Evolutionary conservation across 2,888 invertebrate genomes (phyloP).

Genomic region (Ecliptopera silaceata): DNA sequence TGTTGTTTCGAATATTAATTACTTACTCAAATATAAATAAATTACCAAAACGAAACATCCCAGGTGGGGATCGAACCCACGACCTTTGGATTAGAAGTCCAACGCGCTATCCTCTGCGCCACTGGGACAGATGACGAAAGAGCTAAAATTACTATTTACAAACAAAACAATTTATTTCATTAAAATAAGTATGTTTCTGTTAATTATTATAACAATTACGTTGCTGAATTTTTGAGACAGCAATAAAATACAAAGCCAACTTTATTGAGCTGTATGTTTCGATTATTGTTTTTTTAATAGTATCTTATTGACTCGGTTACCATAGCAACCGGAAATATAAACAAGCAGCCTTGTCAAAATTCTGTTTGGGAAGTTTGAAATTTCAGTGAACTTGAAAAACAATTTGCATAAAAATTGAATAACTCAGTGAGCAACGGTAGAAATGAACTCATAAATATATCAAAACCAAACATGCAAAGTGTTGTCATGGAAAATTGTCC

Average conservation of each 20-base stretch:
- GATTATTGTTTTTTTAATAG: not conserved
- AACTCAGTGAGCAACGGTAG: constrained; percentile 35
- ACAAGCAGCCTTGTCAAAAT: constrained; percentile 54
- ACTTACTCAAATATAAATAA: not conserved
- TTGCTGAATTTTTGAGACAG: too few relatives aligned
- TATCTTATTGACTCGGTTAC: constrained; percentile 16
- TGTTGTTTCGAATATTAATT: too few relatives aligned
- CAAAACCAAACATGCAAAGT: constrained; percentile 54
- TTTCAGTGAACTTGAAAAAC: constrained; percentile 50
- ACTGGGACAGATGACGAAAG: constrained; percentile 83
- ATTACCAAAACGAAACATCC: constrained; percentile 75
- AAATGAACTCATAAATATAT: constrained; percentile 14
- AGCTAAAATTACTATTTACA: constrained; percentile 46
- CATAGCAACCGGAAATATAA: constrained; percentile 58
- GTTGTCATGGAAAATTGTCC: constrained; percentile 32
- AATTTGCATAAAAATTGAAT: constrained; percentile 26
- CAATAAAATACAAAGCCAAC: too few relatives aligned
- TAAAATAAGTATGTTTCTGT: too few relatives aligned
- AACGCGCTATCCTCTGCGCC: constrained; percentile 95
- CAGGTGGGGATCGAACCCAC: constrained; percentile 94
- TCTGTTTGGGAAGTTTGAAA: constrained; percentile 71
- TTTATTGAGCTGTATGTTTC: not conserved
- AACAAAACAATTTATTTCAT: not conserved
- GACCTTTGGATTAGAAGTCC: constrained; percentile 96
- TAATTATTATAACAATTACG: not conserved